Evolutionary conservation across 2,888 invertebrate genomes (phyloP).

Genomic region (Macrostomum cliftonense): DNA sequence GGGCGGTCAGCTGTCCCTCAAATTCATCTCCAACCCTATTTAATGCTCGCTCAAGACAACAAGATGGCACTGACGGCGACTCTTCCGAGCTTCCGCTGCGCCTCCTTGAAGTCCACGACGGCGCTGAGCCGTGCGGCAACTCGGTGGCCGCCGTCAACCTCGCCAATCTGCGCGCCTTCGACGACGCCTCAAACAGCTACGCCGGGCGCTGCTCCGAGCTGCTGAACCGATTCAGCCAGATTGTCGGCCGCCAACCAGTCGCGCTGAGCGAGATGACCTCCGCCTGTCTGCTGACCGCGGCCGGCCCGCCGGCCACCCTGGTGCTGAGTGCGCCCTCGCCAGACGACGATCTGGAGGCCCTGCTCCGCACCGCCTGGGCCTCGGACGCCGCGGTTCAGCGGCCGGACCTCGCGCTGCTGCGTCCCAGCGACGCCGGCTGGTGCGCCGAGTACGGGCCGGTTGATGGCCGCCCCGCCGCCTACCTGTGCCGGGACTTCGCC

Average conservation of each 20-base stretch:
- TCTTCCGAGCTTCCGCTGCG: too few relatives aligned
- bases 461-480: slow-evolving; percentile 51
- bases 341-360: slow-evolving; percentile 48
- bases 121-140: slow-evolving; percentile 79
- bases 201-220: slow-evolving; percentile 45
- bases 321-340: slow-evolving; percentile 46
- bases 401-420: too few relatives aligned
- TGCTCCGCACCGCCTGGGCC: slow-evolving; percentile 38
- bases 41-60: too few relatives aligned
- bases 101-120: slow-evolving; percentile 58
- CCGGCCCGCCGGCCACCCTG: slow-evolving; percentile 39
- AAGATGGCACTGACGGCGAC: too few relatives aligned
- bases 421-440: too few relatives aligned
- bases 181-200: slow-evolving; percentile 44
- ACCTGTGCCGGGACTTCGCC: slow-evolving; percentile 56
- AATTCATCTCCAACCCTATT: too few relatives aligned
- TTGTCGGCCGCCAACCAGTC: slow-evolving; percentile 48
- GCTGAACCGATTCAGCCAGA: slow-evolving; percentile 33
- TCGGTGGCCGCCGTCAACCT: slow-evolving; percentile 62
- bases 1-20: too few relatives aligned
- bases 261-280: slow-evolving; percentile 58
- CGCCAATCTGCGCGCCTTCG: slow-evolving; percentile 56
- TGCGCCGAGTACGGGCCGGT: slow-evolving; percentile 23
- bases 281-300: slow-evolving; percentile 50
- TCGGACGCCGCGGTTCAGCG: too few relatives aligned